Evolutionary conservation across 2,797 vertebrate genomes (phyloP).

Genomic region (Hippocampus kuda): DNA sequence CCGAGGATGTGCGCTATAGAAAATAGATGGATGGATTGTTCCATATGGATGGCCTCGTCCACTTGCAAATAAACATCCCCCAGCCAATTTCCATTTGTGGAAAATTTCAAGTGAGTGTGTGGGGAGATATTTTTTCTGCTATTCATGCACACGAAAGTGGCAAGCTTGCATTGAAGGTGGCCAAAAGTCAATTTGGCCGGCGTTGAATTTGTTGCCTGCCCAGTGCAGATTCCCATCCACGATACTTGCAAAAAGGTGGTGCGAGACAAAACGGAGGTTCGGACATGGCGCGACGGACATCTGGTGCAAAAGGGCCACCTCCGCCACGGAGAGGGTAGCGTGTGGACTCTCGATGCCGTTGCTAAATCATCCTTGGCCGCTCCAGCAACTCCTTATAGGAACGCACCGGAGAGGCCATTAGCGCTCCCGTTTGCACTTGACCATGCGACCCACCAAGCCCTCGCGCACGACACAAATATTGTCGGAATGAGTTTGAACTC

Average conservation of each 20-base stretch:
- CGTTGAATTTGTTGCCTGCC: slow-evolving; percentile 26
- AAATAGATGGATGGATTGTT: not conserved
- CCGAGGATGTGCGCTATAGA: not conserved
- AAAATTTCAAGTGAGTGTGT: slow-evolving; percentile 23
- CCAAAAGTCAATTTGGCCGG: slow-evolving; percentile 45
- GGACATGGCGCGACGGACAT: not conserved
- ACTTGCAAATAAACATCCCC: not conserved
- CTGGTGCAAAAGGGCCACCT: not conserved
- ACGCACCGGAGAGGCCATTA: slow-evolving; percentile 5
- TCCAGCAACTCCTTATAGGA: slow-evolving; percentile 3
- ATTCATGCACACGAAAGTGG: slow-evolving; percentile 9
- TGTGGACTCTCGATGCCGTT: not conserved
- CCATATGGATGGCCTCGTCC: not conserved
- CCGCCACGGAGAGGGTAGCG: not conserved
- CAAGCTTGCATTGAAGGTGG: slow-evolving; percentile 44
- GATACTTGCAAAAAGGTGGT: slow-evolving; percentile 29
- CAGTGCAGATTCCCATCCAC: not conserved
- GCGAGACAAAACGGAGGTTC: not conserved
- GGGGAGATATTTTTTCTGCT: slow-evolving; percentile 39
- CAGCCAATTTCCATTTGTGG: not conserved
- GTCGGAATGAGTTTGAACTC: not conserved
- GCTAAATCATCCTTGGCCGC: slow-evolving; percentile 7
- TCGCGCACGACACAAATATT: not conserved
- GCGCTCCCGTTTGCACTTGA: not conserved
- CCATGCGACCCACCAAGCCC: not conserved